These are phyloP conservation scores for Menidia menidia DNA, from an alignment of 2,797 vertebrate genomes.

Conservation along the genomic window DNA sequence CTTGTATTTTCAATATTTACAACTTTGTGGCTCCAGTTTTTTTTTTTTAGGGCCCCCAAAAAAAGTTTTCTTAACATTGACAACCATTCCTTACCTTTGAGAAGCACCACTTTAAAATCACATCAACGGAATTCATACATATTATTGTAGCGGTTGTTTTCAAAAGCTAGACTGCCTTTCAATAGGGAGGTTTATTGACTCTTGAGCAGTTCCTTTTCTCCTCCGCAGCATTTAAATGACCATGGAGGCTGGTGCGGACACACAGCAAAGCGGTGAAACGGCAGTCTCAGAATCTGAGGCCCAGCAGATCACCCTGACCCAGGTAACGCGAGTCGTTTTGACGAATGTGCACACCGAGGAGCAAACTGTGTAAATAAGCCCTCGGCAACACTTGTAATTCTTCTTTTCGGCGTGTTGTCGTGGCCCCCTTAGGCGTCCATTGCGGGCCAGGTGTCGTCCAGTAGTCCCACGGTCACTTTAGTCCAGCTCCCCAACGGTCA, in stretches of 20 bases:
- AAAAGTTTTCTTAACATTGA: too few relatives aligned
- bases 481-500: constrained; percentile 98
- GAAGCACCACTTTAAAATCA: neutral
- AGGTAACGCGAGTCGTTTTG: constrained; percentile 82
- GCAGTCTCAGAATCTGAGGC: constrained; percentile 93
- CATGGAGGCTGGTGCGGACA: constrained; percentile 98
- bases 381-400: too few relatives aligned
- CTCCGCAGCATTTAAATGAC: constrained; percentile 93
- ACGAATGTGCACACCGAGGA: neutral
- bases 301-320: constrained; percentile 96
- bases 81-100: too few relatives aligned
- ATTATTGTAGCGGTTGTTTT: neutral
- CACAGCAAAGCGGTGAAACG: constrained; percentile 95
- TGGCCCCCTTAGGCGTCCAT: constrained; percentile 87
- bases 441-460: constrained; percentile 89
- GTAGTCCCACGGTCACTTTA: constrained; percentile 92
- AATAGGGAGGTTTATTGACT: neutral
- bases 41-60: too few relatives aligned
- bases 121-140: too few relatives aligned
- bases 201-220: neutral
- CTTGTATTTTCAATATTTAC: too few relatives aligned
- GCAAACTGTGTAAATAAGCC: neutral
- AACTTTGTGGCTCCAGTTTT: too few relatives aligned
- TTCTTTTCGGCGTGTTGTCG: constrained; percentile 10
- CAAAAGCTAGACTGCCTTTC: neutral